Evolutionary conservation across 1,140 invertebrate species (phyloP), one percentile per base, ranked within the genome.

Genomic region (Microplitis demolitor): DNA sequence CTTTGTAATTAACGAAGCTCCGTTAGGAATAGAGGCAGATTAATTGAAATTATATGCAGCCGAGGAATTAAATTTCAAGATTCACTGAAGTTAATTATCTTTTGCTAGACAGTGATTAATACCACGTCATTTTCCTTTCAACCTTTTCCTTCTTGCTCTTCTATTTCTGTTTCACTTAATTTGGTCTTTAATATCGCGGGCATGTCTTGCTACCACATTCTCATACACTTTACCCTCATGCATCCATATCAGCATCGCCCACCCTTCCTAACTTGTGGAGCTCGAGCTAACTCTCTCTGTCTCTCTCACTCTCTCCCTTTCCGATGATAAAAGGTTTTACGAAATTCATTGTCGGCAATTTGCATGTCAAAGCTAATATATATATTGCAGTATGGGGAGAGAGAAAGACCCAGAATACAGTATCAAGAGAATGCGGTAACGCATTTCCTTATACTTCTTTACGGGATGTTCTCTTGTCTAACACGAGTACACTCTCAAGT

Each of bases 301-400:
- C 11, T 45, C 39, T 24, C 24, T 24, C 24, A 24, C 24, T 24
- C 39, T 45, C 39, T 45, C 39, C 39, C 39, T 45, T 45, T 0
- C 24, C 79, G 78, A 76, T 80, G 82, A 83, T 86, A 86, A 86
- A 86, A 86, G 84, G 85, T 86, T 85, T 86, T 85, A 83, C 82
- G 83, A 86, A 86, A 86, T 86, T 86, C 84, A 86, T 86, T 86
- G 85, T 86, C 84, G 82, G 69, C 79, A 85, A 86, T 86, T 86
- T 86, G 82, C 85, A 86, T 86, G 79, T 85, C 85, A 86, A 85
- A 85, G 84, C 56, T 31, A 67, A 68, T 66, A 45, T 45, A 45
- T 45, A 45, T 45, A 9, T 45, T 45, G 11, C 39, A 45, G 6
- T 45, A 11, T 45, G 2, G 39, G 6, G 39, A 11, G 39, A 11